A percentile compares a stretch with the other conserved stretches of the same genome.
Conservation (phyloP, 2,888 invertebrate genomes). For the Leptinotarsa peninsularis region DNA sequence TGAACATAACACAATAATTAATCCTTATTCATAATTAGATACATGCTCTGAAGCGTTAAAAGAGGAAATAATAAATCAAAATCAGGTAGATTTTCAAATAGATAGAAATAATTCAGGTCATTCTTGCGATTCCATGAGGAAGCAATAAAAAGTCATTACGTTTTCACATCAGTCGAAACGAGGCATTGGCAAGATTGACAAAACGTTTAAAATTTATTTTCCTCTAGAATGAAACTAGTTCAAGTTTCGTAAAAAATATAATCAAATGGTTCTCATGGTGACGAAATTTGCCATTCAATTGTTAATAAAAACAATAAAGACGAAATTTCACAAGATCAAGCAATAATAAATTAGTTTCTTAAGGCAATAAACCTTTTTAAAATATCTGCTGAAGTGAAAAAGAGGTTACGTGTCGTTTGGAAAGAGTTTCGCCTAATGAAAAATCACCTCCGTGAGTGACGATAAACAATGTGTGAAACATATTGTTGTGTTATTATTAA, state of each 20-base stretch:
- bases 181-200: constrained; percentile 20
- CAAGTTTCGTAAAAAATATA: constrained; percentile 45
- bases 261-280: constrained; percentile 52
- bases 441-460: not conserved
- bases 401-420: constrained; percentile 32
- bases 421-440: constrained; percentile 18
- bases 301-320: constrained; percentile 55
- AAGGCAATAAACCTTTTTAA: constrained; percentile 42
- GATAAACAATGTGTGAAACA: not conserved
- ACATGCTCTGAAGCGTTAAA: constrained; percentile 55
- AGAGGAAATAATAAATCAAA: constrained; percentile 60
- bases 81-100: constrained; percentile 49
- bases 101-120: constrained; percentile 47
- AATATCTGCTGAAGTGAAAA: constrained; percentile 43
- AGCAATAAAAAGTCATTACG: constrained; percentile 25
- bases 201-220: constrained; percentile 31
- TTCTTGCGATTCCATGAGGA: constrained; percentile 27
- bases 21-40: constrained; percentile 57
- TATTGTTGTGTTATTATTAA: not conserved
- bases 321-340: constrained; percentile 51
- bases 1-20: constrained; percentile 48
- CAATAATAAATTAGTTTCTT: constrained; percentile 49
- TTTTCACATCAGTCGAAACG: constrained; percentile 4
- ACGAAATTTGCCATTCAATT: constrained; percentile 51
- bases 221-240: constrained; percentile 43